Evolutionary conservation across 2,888 invertebrate genomes (phyloP).

Genomic region (Sepiola atlantica): DNA sequence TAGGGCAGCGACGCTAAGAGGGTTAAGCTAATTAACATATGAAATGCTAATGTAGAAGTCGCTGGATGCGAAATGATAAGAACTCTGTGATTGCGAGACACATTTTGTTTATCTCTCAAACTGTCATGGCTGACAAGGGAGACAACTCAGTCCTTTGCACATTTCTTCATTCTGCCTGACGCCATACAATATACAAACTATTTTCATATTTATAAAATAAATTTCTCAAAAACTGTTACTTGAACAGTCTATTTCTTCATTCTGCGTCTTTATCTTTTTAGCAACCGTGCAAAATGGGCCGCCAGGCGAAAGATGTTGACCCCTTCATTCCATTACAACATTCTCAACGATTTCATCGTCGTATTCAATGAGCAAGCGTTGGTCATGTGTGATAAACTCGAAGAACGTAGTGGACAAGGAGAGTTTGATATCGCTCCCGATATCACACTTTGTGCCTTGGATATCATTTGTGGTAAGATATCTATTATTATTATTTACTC

Average conservation of each 20-base stretch:
- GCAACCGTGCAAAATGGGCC: conserved; percentile 81
- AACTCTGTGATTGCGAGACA: no score
- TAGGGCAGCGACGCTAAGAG: no score
- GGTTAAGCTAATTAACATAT: no score
- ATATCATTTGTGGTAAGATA: conserved; percentile 81
- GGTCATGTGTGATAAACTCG: conserved; percentile 79
- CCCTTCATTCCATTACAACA: conserved; percentile 84
- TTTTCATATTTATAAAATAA: no score
- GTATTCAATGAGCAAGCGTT: conserved; percentile 81
- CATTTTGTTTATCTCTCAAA: no score
- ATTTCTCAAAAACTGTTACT: not conserved
- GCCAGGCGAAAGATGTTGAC: conserved; percentile 70
- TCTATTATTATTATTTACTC: not conserved
- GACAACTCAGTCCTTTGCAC: no score
- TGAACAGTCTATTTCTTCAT: not conserved
- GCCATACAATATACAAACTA: no score
- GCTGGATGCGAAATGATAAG: no score
- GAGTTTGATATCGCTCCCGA: conserved; percentile 79
- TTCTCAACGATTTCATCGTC: conserved; percentile 83
- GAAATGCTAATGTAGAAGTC: no score
- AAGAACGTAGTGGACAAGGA: conserved; percentile 60
- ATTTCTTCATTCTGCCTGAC: no score
- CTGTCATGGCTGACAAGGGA: no score
- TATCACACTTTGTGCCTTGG: conserved; percentile 80
- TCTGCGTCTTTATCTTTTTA: conserved; percentile 55